Conservation (phyloP, 2,797 vertebrate species). For the Dromococcyx pavoninus region DNA sequence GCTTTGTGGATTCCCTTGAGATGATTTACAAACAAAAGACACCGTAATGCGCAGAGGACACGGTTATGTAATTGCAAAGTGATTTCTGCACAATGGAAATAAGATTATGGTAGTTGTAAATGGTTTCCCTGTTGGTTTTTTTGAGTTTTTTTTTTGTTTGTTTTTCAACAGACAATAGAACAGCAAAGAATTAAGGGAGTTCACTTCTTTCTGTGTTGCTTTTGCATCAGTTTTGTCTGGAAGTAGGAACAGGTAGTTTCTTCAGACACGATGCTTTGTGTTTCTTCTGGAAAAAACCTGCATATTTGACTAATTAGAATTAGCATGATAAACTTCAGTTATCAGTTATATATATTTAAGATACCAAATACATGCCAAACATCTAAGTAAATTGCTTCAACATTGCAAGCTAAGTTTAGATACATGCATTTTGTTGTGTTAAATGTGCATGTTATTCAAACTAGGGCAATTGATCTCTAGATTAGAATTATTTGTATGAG, state of each 20-base stretch:
- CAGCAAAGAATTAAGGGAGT: not conserved
- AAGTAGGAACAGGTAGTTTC: constrained; percentile 48
- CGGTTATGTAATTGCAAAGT: not conserved
- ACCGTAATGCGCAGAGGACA: not conserved
- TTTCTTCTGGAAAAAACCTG: not conserved
- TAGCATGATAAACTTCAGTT: not conserved
- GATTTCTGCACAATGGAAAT: not conserved
- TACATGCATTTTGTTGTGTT: not conserved
- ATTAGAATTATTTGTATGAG: not conserved
- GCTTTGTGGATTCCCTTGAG: constrained; percentile 9
- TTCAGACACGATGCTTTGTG: not conserved
- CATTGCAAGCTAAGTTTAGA: not conserved
- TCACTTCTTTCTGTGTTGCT: constrained; percentile 23
- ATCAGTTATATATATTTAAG: not conserved
- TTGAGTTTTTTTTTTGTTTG: not conserved
- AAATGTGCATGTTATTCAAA: not conserved
- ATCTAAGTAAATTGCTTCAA: not conserved
- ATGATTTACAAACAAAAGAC: constrained; percentile 38
- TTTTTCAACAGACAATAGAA: not conserved
- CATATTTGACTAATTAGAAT: not conserved
- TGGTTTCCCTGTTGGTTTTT: no score
- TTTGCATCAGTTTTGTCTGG: not conserved
- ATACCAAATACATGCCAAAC: not conserved
- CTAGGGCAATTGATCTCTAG: not conserved
- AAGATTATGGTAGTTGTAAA: not conserved